A percentile compares a stretch with the other conserved stretches of the same genome.
Evolutionary conservation across 1,140 invertebrate species (phyloP).

Genomic region (Lepidurus couesii): DNA sequence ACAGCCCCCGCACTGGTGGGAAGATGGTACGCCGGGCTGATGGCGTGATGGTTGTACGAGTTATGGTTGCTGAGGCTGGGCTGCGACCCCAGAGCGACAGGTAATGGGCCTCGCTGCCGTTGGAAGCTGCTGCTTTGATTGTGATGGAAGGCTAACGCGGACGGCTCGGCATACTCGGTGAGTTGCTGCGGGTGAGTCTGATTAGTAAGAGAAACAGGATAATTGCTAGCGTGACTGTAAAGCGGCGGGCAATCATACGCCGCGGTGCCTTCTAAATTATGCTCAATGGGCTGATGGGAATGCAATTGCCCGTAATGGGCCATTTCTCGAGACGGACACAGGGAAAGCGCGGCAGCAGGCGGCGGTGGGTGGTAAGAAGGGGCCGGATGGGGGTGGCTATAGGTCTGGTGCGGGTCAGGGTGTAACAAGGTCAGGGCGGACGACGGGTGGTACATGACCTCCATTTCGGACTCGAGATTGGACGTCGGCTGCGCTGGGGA

Average conservation of each 20-base stretch:
- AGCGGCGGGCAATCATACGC: conserved; percentile 12
- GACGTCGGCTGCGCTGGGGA: neutral
- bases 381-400: neutral
- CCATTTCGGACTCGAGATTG: neutral
- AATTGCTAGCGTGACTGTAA: conserved; percentile 10
- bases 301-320: neutral
- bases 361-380: neutral
- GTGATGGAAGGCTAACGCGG: neutral
- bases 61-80: neutral
- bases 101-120: neutral
- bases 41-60: neutral
- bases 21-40: neutral
- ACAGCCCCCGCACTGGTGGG: neutral
- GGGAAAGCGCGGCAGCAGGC: neutral
- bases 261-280: neutral
- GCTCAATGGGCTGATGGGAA: neutral
- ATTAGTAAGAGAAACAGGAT: conserved; percentile 7
- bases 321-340: neutral
- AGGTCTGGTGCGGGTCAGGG: neutral
- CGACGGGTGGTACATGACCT: neutral
- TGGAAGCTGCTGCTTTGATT: neutral
- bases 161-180: neutral
- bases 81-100: neutral
- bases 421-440: neutral
- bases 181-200: neutral